Evolutionary conservation across 2,888 invertebrate genomes (phyloP).

Genomic region (Dyspetes luteomarginatus): DNA sequence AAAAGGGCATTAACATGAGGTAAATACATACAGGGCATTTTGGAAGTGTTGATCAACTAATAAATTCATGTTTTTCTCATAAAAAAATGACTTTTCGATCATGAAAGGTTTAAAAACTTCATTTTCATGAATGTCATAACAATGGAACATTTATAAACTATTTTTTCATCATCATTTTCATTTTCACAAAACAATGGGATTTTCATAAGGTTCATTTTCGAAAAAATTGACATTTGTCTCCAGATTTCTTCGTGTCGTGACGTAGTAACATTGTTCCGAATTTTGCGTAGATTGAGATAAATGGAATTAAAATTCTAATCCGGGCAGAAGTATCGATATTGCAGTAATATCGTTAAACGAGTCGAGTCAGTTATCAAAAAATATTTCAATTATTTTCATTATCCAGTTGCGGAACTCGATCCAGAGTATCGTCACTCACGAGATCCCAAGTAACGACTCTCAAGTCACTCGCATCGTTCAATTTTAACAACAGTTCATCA

Average conservation of each 20-base stretch:
- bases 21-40: background rate
- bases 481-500: slow-evolving; percentile 84
- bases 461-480: slow-evolving; percentile 85
- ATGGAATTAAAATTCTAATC: background rate
- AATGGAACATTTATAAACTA: background rate
- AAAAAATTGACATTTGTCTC: too few relatives aligned
- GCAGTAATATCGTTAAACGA: background rate
- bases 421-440: slow-evolving; percentile 85
- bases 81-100: background rate
- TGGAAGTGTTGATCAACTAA: background rate
- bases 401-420: slow-evolving; percentile 84
- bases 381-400: slow-evolving; percentile 66
- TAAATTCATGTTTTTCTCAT: background rate
- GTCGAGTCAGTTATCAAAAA: slow-evolving; percentile 38
- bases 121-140: background rate
- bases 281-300: background rate
- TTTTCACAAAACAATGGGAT: background rate
- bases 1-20: background rate
- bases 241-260: background rate
- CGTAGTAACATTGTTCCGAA: background rate
- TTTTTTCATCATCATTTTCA: background rate
- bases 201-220: background rate
- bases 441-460: slow-evolving; percentile 85
- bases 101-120: background rate
- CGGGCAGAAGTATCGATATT: background rate